A percentile compares a stretch with the other conserved stretches of the same genome.
These are phyloP conservation scores for Digitonthophagus gazella DNA, from an alignment of 2,888 invertebrate genomes.

Conservation along the genomic window DNA sequence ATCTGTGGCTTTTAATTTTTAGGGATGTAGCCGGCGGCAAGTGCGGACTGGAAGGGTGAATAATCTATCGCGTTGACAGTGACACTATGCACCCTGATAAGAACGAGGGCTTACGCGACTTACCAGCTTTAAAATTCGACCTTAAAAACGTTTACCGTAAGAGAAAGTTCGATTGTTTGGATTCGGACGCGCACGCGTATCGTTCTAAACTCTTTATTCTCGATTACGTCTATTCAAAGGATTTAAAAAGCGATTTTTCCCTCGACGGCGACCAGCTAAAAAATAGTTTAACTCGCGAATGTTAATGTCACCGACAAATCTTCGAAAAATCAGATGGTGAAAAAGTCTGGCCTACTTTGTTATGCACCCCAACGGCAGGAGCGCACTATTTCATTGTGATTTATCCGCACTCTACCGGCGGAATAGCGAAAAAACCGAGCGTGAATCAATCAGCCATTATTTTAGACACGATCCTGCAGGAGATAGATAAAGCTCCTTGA, in stretches of 20 bases:
- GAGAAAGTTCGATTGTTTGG: too few relatives aligned
- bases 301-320: conserved; percentile 35
- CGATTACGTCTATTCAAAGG: too few relatives aligned
- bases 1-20: conserved; percentile 54
- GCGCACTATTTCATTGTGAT: conserved; percentile 53
- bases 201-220: too few relatives aligned
- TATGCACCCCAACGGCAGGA: conserved; percentile 50
- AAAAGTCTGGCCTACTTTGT: conserved; percentile 46
- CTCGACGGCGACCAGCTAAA: too few relatives aligned
- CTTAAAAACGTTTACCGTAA: not conserved
- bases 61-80: conserved; percentile 44
- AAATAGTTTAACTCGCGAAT: conserved; percentile 31
- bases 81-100: conserved; percentile 28
- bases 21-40: conserved; percentile 50
- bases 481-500: conserved; percentile 45
- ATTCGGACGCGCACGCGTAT: too few relatives aligned
- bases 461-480: conserved; percentile 50
- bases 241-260: too few relatives aligned
- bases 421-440: conserved; percentile 52
- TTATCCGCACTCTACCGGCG: conserved; percentile 53
- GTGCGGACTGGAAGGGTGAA: conserved; percentile 50
- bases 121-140: not conserved
- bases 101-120: not conserved
- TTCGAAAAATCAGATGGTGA: conserved; percentile 47
- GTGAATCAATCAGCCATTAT: conserved; percentile 54